Evolutionary conservation across 2,888 invertebrate genomes (phyloP).

Genomic region (Melipona bicolor): DNA sequence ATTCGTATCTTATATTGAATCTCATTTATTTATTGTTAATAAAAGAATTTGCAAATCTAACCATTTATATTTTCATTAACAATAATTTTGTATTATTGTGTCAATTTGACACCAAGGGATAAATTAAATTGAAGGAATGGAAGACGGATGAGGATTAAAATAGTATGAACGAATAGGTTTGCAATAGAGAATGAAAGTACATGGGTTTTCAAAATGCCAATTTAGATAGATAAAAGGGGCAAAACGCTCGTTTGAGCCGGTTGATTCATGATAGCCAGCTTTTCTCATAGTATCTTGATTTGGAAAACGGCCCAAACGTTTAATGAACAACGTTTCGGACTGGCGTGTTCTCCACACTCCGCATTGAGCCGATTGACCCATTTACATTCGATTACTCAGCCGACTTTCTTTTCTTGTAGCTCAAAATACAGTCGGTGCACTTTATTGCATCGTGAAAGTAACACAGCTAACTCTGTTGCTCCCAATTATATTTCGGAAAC

Average conservation of each 20-base stretch:
- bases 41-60: too few species aligned
- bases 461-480: not conserved
- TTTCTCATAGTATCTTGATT: slow-evolving; percentile 50
- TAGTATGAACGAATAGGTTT: not conserved
- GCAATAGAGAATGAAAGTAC: not conserved
- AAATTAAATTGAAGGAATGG: too few species aligned
- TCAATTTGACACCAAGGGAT: too few species aligned
- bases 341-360: slow-evolving; percentile 36
- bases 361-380: slow-evolving; percentile 46
- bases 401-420: slow-evolving; percentile 25
- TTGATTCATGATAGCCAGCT: slow-evolving; percentile 38
- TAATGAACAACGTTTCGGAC: slow-evolving; percentile 54
- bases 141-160: not conserved
- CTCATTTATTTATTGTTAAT: too few species aligned
- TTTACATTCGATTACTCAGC: slow-evolving; percentile 55
- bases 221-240: slow-evolving; percentile 22
- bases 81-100: too few species aligned
- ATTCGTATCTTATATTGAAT: too few species aligned
- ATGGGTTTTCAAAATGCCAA: slow-evolving; percentile 8
- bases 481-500: not conserved
- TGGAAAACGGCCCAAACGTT: slow-evolving; percentile 56
- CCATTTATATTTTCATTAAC: too few species aligned
- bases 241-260: slow-evolving; percentile 28
- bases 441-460: not conserved
- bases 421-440: slow-evolving; percentile 20